Base-by-base conservation (phyloP, 2,797 vertebrate genomes). In the Myiothlypis coronata region DNA sequence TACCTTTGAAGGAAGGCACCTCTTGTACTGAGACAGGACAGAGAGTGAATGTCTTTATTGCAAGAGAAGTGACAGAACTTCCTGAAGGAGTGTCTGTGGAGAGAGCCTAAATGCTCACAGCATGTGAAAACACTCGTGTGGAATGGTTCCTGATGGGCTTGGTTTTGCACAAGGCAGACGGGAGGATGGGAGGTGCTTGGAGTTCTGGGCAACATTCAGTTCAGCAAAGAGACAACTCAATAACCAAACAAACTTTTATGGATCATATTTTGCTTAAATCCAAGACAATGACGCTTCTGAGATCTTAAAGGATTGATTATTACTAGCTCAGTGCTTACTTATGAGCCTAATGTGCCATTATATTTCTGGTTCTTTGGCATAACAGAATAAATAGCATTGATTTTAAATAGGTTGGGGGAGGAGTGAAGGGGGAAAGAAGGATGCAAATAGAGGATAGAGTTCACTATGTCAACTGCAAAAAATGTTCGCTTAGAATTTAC, bases 91-190 rank as follows among this genome's bases (percentile, higher is more conserved):
- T 30, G n/a, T 15, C 35, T 47, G 15, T 79, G 74, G 26, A 59
- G 63, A 3, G 26, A 84, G 56, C n/a, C 0, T 3, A 52, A 59
- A 44, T 34, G 52, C 16, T 59, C 27, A 17, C 44, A 75, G 35
- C 43, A 12, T 1, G 3, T n/a, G 37, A 30, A 78, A 93, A 64
- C 43, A 43, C 41, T 46, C 0, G 0, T 50, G 34, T 49, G 15
- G 16, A 50, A 28, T 16, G 50, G 32, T 2, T 85, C n/a, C 71
- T 74, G 41, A 24, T 27, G 19, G 46, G 23, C 27, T 55, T n/a
- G 80, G 34, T 26, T 63, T 77, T 56, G 20, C 64, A 77, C 56
- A 39, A 59, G 49, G 46, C 1, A 61, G 39, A 21, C 0, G 3
- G 44, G 18, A 89, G 26, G 16, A 50, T 1, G 0, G n/a, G 53